Conservation (phyloP, 1,140 invertebrate species). For the Aporrectodea caliginosa region DNA sequence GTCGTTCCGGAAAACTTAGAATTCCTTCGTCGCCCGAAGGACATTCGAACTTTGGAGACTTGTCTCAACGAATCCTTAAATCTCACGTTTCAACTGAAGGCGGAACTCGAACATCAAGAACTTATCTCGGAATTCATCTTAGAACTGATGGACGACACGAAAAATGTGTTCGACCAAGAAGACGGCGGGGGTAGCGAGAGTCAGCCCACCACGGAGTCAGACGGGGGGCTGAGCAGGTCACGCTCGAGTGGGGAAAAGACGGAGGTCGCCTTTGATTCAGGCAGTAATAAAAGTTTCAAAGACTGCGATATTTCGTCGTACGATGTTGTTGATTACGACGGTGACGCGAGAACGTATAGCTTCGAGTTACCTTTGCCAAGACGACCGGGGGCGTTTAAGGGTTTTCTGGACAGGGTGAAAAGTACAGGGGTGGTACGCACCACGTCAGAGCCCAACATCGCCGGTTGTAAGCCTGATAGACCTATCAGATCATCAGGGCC, state of each 20-base stretch:
- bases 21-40: background rate
- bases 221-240: too few species aligned
- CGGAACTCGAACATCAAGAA: background rate
- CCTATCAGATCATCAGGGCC: too few species aligned
- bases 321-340: background rate
- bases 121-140: background rate
- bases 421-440: background rate
- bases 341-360: background rate
- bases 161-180: background rate
- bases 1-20: background rate
- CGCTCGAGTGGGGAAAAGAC: too few species aligned
- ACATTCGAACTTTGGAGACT: background rate
- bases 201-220: too few species aligned
- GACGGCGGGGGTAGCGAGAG: too few species aligned
- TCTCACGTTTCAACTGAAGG: background rate
- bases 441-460: background rate
- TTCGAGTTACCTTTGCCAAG: background rate
- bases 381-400: background rate
- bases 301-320: too few species aligned
- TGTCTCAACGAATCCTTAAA: background rate
- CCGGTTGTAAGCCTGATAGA: too few species aligned
- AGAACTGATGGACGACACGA: background rate
- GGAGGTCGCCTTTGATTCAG: too few species aligned
- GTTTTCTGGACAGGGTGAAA: background rate
- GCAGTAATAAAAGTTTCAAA: too few species aligned